Percentiles rank a stretch among this genome's conserved stretches.
Evolutionary conservation across 1,140 invertebrate species (phyloP).

Genomic region (Lineus longissimus): DNA sequence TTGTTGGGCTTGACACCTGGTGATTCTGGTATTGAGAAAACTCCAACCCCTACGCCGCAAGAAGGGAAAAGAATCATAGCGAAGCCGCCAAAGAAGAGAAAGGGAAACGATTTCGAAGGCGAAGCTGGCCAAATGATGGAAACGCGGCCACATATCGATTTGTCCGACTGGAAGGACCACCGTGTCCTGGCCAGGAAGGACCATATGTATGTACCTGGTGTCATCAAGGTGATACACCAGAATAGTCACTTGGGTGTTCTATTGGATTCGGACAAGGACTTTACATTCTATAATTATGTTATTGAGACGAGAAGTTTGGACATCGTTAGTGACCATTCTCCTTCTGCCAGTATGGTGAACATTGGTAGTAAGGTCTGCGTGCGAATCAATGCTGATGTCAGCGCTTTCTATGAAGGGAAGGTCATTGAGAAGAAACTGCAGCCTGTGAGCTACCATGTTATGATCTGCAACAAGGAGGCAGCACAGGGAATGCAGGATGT

Average conservation of each 20-base stretch:
- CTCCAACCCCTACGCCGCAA: slow-evolving; percentile 12
- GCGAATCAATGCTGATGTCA: slow-evolving; percentile 57
- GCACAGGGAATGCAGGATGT: slow-evolving; percentile 19
- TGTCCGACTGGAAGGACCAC: slow-evolving; percentile 87
- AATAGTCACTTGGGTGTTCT: slow-evolving; percentile 68
- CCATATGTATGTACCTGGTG: slow-evolving; percentile 78
- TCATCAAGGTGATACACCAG: slow-evolving; percentile 63
- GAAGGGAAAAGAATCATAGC: slow-evolving; percentile 28
- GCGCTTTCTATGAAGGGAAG: slow-evolving; percentile 75
- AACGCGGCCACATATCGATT: slow-evolving; percentile 62
- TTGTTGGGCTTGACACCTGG: not conserved
- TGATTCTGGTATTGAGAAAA: slow-evolving; percentile 19
- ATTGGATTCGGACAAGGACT: slow-evolving; percentile 66
- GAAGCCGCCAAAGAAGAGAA: slow-evolving; percentile 51
- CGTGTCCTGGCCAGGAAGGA: slow-evolving; percentile 79
- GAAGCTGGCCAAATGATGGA: slow-evolving; percentile 11
- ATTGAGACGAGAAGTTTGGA: slow-evolving; percentile 72
- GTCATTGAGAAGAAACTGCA: slow-evolving; percentile 70
- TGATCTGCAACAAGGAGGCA: slow-evolving; percentile 53
- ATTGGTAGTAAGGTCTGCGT: slow-evolving; percentile 64
- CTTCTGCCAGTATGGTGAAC: slow-evolving; percentile 71
- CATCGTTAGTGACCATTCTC: slow-evolving; percentile 89
- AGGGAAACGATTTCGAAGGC: slow-evolving; percentile 39
- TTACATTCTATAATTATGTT: slow-evolving; percentile 59
- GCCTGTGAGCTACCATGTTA: slow-evolving; percentile 75